A percentile compares a stretch with the other conserved stretches of the same genome.
These are phyloP conservation scores for Ceratotherium simum DNA, from an alignment of 2,113 vertebrate species.

Conservation along the genomic window DNA sequence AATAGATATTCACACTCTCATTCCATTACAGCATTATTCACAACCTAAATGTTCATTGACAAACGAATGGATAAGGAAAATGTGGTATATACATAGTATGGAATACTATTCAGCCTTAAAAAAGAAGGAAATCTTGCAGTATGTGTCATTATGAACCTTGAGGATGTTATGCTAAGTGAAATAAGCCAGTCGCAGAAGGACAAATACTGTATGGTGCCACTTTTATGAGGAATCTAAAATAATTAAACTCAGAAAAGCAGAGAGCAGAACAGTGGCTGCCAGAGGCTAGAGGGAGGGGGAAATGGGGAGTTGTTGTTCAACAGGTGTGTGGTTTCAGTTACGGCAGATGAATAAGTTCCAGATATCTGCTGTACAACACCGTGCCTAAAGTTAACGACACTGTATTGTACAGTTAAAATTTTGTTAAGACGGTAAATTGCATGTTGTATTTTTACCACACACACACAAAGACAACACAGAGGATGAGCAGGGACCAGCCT, in stretches of 20 bases:
- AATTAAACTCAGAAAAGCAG: accelerated
- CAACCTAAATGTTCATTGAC: not conserved
- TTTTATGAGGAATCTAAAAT: accelerated
- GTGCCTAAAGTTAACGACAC: not conserved
- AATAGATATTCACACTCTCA: too few species aligned
- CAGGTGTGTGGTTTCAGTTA: not conserved
- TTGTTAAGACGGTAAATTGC: not conserved
- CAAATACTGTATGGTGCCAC: accelerated
- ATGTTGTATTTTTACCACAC: accelerated
- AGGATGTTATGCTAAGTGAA: not conserved
- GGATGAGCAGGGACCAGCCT: not conserved
- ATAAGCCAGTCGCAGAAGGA: not conserved
- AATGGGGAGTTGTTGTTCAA: accelerated
- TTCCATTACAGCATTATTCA: not conserved
- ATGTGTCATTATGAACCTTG: not conserved
- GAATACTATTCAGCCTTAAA: accelerated
- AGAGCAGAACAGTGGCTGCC: not conserved
- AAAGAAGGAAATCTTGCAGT: not conserved
- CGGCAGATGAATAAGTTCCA: not conserved
- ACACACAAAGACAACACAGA: not conserved
- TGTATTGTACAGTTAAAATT: accelerated
- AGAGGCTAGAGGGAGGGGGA: not conserved
- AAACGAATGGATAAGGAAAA: accelerated
- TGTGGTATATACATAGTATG: accelerated
- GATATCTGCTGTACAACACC: accelerated